Conservation (phyloP, 1,140 invertebrate species). For the Augochlora pura region DNA sequence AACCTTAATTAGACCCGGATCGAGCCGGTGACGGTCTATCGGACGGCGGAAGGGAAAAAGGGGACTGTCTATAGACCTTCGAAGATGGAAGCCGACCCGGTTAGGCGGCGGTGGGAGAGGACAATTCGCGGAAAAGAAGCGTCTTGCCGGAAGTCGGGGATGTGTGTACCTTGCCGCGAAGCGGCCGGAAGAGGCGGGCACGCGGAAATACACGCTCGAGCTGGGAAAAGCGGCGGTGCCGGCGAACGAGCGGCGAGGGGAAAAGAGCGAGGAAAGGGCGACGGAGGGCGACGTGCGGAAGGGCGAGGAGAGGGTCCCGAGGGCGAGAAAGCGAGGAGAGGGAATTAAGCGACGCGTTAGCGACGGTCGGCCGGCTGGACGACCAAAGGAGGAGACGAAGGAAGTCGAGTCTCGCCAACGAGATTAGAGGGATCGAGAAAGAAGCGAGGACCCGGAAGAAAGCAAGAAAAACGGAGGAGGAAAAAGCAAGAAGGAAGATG, state of each 20-base stretch:
- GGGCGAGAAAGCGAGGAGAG: conserved; percentile 4
- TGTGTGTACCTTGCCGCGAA: background rate
- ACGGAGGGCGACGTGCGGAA: no score
- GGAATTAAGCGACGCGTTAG: conserved; percentile 22
- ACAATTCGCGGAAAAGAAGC: background rate
- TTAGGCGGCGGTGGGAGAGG: background rate
- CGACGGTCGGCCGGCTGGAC: background rate
- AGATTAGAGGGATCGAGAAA: conserved; percentile 11
- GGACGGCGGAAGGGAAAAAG: no score
- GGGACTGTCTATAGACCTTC: no score
- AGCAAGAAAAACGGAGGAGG: background rate
- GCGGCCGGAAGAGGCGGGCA: background rate
- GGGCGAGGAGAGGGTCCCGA: background rate
- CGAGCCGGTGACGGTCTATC: no score
- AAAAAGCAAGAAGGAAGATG: background rate
- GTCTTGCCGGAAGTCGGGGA: background rate
- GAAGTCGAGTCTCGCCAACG: background rate
- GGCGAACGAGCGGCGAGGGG: background rate
- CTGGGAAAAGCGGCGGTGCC: background rate
- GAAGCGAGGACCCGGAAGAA: background rate
- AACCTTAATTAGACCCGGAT: no score
- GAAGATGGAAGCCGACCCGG: background rate
- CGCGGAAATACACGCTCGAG: conserved; percentile 6
- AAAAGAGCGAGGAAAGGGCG: background rate
- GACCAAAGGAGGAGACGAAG: background rate